Conservation (phyloP, 2,888 invertebrate genomes). For the Cephus pulcher region DNA sequence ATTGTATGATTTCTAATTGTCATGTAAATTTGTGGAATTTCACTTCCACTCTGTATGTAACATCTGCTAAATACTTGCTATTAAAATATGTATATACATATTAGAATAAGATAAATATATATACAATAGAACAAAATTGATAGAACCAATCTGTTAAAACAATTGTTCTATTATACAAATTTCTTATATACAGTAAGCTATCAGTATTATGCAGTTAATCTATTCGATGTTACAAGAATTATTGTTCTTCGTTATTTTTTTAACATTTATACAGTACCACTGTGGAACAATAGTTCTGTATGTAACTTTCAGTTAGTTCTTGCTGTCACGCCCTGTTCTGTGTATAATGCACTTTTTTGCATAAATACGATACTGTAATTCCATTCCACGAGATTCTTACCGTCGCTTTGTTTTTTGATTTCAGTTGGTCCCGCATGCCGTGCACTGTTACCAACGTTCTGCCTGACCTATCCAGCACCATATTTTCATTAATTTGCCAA, state of each 20-base stretch:
- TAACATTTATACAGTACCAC: neutral
- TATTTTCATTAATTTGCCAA: conserved; percentile 55
- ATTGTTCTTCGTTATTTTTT: neutral
- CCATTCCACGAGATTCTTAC: neutral
- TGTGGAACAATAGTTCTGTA: neutral
- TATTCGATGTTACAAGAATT: neutral
- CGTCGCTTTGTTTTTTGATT: conserved; percentile 68
- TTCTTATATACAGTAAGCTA: neutral
- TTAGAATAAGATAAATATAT: neutral
- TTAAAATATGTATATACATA: neutral
- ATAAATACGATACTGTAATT: neutral
- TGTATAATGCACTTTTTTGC: neutral
- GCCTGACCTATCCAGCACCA: conserved; percentile 68
- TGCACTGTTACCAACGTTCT: conserved; percentile 63
- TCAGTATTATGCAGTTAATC: neutral
- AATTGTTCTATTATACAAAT: neutral
- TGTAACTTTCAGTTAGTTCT: neutral
- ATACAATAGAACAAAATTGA: neutral
- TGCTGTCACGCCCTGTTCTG: neutral
- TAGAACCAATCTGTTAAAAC: neutral
- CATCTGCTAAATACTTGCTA: neutral
- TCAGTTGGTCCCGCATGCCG: conserved; percentile 75
- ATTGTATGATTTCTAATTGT: neutral
- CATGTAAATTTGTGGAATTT: neutral
- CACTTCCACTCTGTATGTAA: neutral